Conservation (phyloP, 1,140 invertebrate genomes). For the Oscheius sp. region DNA sequence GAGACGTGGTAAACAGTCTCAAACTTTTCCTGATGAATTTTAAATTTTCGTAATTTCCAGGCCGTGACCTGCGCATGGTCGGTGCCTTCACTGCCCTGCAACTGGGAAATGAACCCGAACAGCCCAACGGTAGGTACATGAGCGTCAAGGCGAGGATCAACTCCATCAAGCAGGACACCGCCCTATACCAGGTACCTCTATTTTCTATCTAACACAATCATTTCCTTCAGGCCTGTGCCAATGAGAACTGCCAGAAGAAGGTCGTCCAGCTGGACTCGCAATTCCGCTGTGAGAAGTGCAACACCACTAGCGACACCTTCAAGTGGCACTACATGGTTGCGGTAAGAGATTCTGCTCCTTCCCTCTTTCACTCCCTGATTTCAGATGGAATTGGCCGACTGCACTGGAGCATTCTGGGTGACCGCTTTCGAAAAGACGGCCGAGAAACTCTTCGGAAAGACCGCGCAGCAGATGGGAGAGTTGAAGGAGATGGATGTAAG, state of each 20-base stretch:
- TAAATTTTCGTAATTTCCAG: constrained; percentile 3
- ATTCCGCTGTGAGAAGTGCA: constrained; percentile 91
- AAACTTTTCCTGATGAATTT: not conserved
- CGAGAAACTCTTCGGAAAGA: constrained; percentile 75
- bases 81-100: constrained; percentile 34
- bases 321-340: constrained; percentile 78
- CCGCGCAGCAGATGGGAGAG: constrained; percentile 72
- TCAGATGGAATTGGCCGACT: constrained; percentile 77
- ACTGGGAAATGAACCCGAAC: constrained; percentile 36
- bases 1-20: not conserved
- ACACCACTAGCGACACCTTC: constrained; percentile 77
- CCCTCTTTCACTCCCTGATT: constrained; percentile 44
- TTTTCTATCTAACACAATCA: constrained; percentile 3
- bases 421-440: constrained; percentile 84
- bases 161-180: constrained; percentile 44
- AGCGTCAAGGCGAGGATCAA: constrained; percentile 46
- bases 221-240: constrained; percentile 44
- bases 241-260: constrained; percentile 53
- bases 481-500: constrained; percentile 64
- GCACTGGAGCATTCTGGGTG: constrained; percentile 76
- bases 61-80: constrained; percentile 50
- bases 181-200: constrained; percentile 46
- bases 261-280: constrained; percentile 72
- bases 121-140: constrained; percentile 36
- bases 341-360: constrained; percentile 67